Evolutionary conservation across 2,888 invertebrate species (phyloP), one percentile per base, ranked within the genome.

Genomic region (Hetaerina titia): DNA sequence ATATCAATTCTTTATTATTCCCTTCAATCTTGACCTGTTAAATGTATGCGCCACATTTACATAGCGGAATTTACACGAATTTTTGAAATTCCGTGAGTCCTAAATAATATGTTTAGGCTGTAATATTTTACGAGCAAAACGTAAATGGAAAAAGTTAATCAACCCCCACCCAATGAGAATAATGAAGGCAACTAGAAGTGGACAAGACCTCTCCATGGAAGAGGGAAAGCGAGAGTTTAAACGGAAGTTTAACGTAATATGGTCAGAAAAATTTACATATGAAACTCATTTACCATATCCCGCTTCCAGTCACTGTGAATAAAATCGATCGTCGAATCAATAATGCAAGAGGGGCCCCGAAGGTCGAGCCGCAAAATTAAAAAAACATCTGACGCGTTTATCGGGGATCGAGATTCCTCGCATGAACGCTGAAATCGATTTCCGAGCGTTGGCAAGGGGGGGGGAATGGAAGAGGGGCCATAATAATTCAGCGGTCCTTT

Each of bases 401-500:
- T 25, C 81, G 81, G 31, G 81, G 81, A 81, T 81, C 81, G 81
- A 81, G 81, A 81, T 81, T 81, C 81, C 81, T 81, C 81, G 81
- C 31, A 81, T 81, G 81, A 81, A 81, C 81, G 81, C 13, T 15
- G 81, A 11, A 13, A 81, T 81, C 81, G 81, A 81, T 81, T 81
- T 81, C n/a, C 22, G 81, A 31, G 31, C 31, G 69, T n/a, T 45
- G 81, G 31, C 9, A 31, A 8, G 7, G 25, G 6, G 90, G 90
- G 25, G 58, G 90, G 63, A 31, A 60, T 92, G 63, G 63, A 92
- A 92, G 90, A 74, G 92, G 11, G 92, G 92, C 64, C 22, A 56
- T 57, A 64, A 92, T 92, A 92, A 92, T 74, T 92, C 69, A 69
- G 63, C 45, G 92, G 17, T 57, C 92, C 64, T 92, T 74, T 69